Evolutionary conservation across 2,888 invertebrate genomes (phyloP).

Genomic region (Sinopyrophorus schimmeli): DNA sequence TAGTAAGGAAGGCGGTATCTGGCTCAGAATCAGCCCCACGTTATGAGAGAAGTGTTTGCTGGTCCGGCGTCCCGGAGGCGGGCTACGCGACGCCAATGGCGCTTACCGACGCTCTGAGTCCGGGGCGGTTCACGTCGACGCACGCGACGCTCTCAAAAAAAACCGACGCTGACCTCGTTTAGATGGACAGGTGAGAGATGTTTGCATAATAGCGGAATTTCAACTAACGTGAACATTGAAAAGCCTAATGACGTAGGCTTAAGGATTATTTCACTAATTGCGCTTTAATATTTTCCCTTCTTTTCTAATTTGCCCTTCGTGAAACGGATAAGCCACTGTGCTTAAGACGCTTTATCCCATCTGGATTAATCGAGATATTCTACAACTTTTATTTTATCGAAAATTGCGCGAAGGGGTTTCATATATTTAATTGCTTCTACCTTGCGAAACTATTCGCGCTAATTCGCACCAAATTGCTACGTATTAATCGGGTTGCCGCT

Average conservation of each 20-base stretch:
- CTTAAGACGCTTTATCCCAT: conserved; percentile 16
- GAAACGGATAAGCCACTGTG: conserved; percentile 19
- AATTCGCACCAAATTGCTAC: no score
- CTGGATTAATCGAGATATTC: conserved; percentile 10
- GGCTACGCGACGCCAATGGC: conserved; percentile 54
- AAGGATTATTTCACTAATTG: conserved; percentile 22
- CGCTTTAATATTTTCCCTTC: conserved; percentile 26
- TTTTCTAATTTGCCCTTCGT: conserved; percentile 17
- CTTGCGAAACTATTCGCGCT: no score
- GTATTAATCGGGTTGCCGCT: no score
- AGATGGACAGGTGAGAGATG: conserved; percentile 34
- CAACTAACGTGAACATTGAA: conserved; percentile 18
- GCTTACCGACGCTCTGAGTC: conserved; percentile 44
- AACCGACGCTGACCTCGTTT: conserved; percentile 33
- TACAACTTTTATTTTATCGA: no score
- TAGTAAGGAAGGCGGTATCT: conserved; percentile 48
- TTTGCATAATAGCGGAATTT: conserved; percentile 29
- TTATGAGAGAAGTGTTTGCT: conserved; percentile 39
- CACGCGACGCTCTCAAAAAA: conserved; percentile 45
- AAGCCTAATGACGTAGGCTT: conserved; percentile 24
- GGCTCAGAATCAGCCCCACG: conserved; percentile 48
- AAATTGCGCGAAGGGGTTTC: no score
- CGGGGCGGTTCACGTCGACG: conserved; percentile 52
- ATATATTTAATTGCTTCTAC: no score
- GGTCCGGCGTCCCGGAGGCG: conserved; percentile 49